phyloP scores from a whole-genome alignment of 2,888 invertebrate species.

The Dryobotodes eremita region DNA sequence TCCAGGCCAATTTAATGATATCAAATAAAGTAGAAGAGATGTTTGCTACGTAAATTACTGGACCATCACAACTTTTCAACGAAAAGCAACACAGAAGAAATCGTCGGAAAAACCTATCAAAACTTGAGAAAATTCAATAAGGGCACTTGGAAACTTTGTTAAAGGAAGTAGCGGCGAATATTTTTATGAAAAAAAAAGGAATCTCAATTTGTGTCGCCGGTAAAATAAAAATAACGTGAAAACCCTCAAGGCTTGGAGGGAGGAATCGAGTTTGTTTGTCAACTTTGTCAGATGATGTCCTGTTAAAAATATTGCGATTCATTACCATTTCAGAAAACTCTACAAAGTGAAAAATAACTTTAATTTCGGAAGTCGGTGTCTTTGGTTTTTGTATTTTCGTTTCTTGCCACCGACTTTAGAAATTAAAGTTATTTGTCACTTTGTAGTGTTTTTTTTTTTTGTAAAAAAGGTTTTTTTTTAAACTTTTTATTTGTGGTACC shows the following conservation, averaged over 20 bases:
- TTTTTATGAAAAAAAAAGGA: constrained; percentile 84
- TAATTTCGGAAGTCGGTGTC: no score
- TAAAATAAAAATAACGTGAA: constrained; percentile 82
- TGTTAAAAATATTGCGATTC: constrained; percentile 68
- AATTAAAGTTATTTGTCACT: no score
- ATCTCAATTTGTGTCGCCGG: constrained; percentile 87
- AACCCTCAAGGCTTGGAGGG: constrained; percentile 73
- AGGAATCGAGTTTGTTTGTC: constrained; percentile 79
- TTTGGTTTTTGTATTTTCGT: no score
- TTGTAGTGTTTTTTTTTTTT: no score
- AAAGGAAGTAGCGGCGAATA: constrained; percentile 87
- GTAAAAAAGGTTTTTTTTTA: no score
- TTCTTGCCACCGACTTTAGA: no score
- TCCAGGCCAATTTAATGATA: constrained; percentile 60
- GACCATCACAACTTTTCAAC: constrained; percentile 80
- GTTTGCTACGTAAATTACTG: constrained; percentile 84
- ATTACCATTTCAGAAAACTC: constrained; percentile 53
- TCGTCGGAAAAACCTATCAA: constrained; percentile 90
- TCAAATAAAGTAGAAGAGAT: constrained; percentile 66
- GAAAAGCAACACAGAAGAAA: constrained; percentile 85
- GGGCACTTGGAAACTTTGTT: constrained; percentile 89
- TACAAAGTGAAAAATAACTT: no score
- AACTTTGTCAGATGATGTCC: constrained; percentile 75
- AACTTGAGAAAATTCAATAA: constrained; percentile 91
- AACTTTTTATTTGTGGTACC: no score